Conservation (phyloP, 1,140 invertebrate species). For the Dendroctonus ponderosae region DNA sequence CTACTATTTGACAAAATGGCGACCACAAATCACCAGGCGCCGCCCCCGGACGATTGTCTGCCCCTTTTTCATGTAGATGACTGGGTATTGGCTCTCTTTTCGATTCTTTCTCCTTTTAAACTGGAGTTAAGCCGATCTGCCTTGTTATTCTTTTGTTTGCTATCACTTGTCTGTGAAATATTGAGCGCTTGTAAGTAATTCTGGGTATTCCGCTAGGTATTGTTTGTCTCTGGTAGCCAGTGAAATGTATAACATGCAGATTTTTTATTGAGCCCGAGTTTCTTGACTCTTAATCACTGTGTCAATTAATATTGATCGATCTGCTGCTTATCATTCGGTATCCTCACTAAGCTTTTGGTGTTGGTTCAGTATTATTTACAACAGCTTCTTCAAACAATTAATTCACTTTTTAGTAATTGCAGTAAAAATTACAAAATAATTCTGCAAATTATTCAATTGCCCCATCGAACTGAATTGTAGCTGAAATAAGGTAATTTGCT, state of each 20-base stretch:
- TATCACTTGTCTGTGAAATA: slow-evolving; percentile 44
- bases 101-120: slow-evolving; percentile 47
- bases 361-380: too few species aligned
- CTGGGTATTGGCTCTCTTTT: slow-evolving; percentile 50
- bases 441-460: too few species aligned
- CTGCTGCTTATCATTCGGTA: too few species aligned
- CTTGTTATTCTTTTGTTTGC: slow-evolving; percentile 47
- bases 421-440: too few species aligned
- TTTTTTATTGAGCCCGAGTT: background rate
- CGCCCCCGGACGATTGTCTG: slow-evolving; percentile 52
- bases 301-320: too few species aligned
- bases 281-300: too few species aligned
- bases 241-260: slow-evolving; percentile 11
- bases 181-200: slow-evolving; percentile 42
- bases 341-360: too few species aligned
- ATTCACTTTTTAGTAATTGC: too few species aligned
- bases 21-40: slow-evolving; percentile 52
- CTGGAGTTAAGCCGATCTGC: slow-evolving; percentile 45
- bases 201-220: slow-evolving; percentile 31
- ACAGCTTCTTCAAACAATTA: too few species aligned
- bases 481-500: too few species aligned
- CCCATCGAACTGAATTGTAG: too few species aligned
- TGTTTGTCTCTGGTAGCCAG: slow-evolving; percentile 24
- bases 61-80: slow-evolving; percentile 51
- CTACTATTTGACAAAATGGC: slow-evolving; percentile 55